phyloP scores from a whole-genome alignment of 2,113 vertebrate genomes.

The Limanda limanda region DNA sequence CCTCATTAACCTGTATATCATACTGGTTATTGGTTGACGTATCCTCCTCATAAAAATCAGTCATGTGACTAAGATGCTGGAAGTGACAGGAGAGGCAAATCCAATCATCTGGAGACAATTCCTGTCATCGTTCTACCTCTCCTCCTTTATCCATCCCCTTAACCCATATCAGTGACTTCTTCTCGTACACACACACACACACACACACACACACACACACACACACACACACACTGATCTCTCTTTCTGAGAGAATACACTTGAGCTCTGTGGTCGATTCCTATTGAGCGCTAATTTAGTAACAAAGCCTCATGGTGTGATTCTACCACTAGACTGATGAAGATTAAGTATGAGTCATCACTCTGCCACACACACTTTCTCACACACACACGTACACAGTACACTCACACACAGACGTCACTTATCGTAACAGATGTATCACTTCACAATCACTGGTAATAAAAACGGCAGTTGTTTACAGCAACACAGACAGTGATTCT shows the following conservation, averaged over 20 bases:
- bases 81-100: constrained; percentile 43
- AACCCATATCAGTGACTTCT: constrained; percentile 36
- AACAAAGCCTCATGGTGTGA: constrained; percentile 67
- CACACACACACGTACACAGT: constrained; percentile 21
- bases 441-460: constrained; percentile 53
- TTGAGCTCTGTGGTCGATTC: constrained; percentile 57
- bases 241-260: constrained; percentile 23
- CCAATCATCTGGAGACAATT: constrained; percentile 57
- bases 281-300: constrained; percentile 71
- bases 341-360: constrained; percentile 75
- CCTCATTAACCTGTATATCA: constrained; percentile 46
- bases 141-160: constrained; percentile 44
- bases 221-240: constrained; percentile 1
- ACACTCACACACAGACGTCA: constrained; percentile 41
- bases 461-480: constrained; percentile 58
- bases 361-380: constrained; percentile 11
- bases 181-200: neutral
- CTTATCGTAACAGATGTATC: constrained; percentile 49
- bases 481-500: constrained; percentile 13
- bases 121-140: constrained; percentile 33
- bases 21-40: constrained; percentile 16
- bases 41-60: neutral
- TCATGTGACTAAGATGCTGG: constrained; percentile 27
- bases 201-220: constrained; percentile 21
- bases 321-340: constrained; percentile 64